Evolutionary conservation across 2,888 invertebrate genomes (phyloP).

Genomic region (Crioceris asparagi): DNA sequence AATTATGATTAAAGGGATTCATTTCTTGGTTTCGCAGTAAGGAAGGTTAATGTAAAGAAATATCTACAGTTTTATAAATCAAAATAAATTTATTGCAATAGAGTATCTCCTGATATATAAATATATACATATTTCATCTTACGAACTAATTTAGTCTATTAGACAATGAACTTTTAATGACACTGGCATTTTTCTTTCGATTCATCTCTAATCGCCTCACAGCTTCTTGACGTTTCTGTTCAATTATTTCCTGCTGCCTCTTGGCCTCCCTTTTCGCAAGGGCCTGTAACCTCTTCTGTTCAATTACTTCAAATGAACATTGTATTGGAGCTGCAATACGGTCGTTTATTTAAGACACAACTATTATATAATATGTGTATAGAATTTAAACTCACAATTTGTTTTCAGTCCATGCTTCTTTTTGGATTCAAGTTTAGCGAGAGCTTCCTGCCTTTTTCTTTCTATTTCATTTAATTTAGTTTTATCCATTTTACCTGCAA

Average conservation of each 20-base stretch:
- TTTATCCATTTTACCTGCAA: constrained; percentile 23
- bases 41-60: no score
- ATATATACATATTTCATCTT: no score
- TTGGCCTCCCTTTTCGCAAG: constrained; percentile 38
- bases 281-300: constrained; percentile 38
- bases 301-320: constrained; percentile 40
- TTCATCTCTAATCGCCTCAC: constrained; percentile 30
- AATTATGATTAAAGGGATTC: no score
- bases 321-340: constrained; percentile 22
- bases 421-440: constrained; percentile 48
- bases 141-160: constrained; percentile 16
- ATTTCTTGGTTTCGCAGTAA: no score
- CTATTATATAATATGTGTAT: no score
- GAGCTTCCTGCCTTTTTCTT: constrained; percentile 48
- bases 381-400: no score
- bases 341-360: no score
- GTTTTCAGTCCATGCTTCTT: no score
- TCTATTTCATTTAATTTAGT: constrained; percentile 53
- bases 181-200: constrained; percentile 23
- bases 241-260: constrained; percentile 33
- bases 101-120: no score
- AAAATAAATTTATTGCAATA: no score
- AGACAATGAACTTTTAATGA: constrained; percentile 19
- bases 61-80: no score
- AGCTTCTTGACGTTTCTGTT: constrained; percentile 33